phyloP scores from a whole-genome alignment of 2,888 invertebrate species.

The Euphydryas editha region DNA sequence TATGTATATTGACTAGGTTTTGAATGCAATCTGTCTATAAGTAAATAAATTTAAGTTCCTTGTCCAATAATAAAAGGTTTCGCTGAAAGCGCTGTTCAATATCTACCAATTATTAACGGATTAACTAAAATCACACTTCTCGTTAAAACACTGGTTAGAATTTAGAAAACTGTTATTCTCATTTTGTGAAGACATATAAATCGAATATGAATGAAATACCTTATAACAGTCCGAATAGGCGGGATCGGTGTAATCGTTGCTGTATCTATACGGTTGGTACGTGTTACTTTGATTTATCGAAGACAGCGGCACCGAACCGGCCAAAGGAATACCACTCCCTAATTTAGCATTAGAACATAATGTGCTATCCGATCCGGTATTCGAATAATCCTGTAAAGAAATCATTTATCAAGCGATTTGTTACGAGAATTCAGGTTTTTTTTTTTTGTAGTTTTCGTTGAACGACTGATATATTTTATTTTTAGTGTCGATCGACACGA shows the following conservation, averaged over 20 bases:
- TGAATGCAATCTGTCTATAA: no score
- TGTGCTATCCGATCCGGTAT: constrained; percentile 85
- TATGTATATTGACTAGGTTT: no score
- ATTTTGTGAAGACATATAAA: no score
- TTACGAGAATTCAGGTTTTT: background rate
- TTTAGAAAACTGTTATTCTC: no score
- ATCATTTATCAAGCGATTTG: background rate
- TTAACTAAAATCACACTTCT: no score
- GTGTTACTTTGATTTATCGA: constrained; percentile 85
- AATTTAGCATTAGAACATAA: constrained; percentile 77
- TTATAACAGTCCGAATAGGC: constrained; percentile 90
- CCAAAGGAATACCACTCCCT: constrained; percentile 88
- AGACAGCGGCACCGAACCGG: constrained; percentile 90
- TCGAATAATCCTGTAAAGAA: constrained; percentile 80
- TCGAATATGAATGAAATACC: constrained; percentile 56
- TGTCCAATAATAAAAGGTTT: no score
- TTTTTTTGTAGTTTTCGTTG: background rate
- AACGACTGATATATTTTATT: background rate
- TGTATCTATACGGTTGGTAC: constrained; percentile 83
- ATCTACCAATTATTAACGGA: no score
- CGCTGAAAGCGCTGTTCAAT: no score
- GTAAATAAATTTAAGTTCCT: no score
- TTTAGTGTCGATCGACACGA: no score
- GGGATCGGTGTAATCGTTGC: constrained; percentile 91
- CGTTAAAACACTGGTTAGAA: no score